Evolutionary conservation across 2,797 vertebrate species (phyloP), one percentile per base, ranked within the genome.

Genomic region (Babyrousa celebensis): DNA sequence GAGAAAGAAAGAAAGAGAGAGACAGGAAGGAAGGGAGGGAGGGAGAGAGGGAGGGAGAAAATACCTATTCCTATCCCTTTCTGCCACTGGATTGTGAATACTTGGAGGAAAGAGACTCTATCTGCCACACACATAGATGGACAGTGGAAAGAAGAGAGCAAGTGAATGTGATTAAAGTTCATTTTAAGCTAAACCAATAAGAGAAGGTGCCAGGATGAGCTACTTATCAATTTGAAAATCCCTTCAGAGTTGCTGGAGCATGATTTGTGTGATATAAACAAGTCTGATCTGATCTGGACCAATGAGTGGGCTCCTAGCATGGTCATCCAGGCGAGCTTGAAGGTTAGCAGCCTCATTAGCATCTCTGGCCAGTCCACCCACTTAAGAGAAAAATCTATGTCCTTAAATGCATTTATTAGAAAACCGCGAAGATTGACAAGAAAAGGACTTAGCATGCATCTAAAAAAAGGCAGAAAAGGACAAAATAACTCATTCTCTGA

Each of bases 121-220:
- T 8, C 54, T 12, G 75, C n/a, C 32, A 21, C 20, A 65, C 2
- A 1, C 20, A 3, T 6, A 65, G 21, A 32, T 5, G 27, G 60
- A 54, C 58, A 36, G 56, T 32, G 56, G 87, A 23, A 67, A 89
- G 11, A 43, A 62, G 27, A 58, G 23, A 92, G 82, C 2, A 1
- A 12, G n/a, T 6, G 67, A 56, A 17, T 20, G 18, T 16, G 32
- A 12, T 7, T 54, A 0, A 67, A 75, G 67, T 48, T n/a, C 58
- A 48, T 87, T 94, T 79, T 71, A 80, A 91, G 58, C 36, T 29
- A 80, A 95, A 68, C 27, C 62, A 62, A 58, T 27, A 75, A 91
- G 54, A 84, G 18, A n/a, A 3, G 20, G 11, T 17, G 11, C 68
- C 25, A 18, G 32, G 23, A 85, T 25, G 56, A 77, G 67, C 70